Conservation (phyloP, 2,888 invertebrate species). For the Tenthredo livida region DNA sequence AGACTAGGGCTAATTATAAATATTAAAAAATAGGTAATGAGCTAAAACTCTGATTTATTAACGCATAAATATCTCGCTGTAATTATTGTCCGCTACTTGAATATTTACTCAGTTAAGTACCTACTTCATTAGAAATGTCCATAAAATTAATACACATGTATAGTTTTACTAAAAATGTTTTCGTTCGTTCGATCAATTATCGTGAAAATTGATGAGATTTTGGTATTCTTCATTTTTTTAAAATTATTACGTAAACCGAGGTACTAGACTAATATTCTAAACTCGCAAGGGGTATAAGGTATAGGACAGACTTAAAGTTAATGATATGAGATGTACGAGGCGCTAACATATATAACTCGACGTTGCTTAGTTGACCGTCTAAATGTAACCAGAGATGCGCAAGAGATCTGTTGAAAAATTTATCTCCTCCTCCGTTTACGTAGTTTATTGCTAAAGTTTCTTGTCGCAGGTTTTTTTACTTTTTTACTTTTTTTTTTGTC, state of each 20-base stretch:
- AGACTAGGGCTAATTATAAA: conserved; percentile 10
- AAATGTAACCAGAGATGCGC: not conserved
- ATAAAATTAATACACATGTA: no score
- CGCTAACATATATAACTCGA: not conserved
- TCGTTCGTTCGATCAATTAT: not conserved
- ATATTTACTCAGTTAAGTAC: not conserved
- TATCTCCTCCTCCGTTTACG: not conserved
- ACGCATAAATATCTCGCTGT: not conserved
- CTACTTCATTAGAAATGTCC: no score
- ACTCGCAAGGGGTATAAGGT: not conserved
- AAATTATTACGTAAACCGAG: no score
- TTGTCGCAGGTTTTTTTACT: not conserved
- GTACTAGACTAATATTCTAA: not conserved
- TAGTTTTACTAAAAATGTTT: no score
- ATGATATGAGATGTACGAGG: not conserved
- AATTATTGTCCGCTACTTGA: not conserved
- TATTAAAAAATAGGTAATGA: not conserved
- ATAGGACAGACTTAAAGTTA: not conserved
- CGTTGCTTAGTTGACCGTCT: not conserved
- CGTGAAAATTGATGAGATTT: no score
- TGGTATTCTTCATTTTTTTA: no score
- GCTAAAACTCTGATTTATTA: conserved; percentile 17
- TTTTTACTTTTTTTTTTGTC: not conserved
- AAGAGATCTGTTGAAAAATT: not conserved
- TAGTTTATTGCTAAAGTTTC: not conserved